Conservation (phyloP, 1,140 invertebrate genomes). For the Papilio xuthus region DNA sequence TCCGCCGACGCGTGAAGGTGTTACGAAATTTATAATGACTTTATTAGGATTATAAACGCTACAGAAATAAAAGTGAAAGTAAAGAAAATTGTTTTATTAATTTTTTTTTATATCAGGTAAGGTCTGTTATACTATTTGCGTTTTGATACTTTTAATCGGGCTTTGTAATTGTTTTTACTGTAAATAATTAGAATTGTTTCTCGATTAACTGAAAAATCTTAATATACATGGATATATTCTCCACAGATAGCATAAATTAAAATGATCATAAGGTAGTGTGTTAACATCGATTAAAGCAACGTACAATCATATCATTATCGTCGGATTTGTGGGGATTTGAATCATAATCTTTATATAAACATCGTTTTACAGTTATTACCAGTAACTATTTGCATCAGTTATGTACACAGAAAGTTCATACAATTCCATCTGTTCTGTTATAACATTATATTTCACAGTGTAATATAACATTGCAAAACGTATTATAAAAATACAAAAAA, state of each 20-base stretch:
- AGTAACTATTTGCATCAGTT: background rate
- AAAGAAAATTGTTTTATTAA: background rate
- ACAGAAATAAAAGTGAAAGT: background rate
- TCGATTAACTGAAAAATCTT: background rate
- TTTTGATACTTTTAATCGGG: no score
- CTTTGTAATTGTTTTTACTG: background rate
- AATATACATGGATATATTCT: background rate
- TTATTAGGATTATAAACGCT: slow-evolving; percentile 1
- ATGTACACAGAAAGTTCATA: background rate
- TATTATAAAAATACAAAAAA: background rate
- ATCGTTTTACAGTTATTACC: slow-evolving; percentile 1
- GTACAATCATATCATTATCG: background rate
- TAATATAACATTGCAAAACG: background rate
- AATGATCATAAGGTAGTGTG: background rate
- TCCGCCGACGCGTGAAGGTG: background rate
- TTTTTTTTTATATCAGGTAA: no score
- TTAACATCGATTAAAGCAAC: slow-evolving; percentile 1
- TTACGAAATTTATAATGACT: background rate
- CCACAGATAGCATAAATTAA: background rate
- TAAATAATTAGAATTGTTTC: background rate
- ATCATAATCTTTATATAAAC: background rate
- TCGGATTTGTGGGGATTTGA: background rate
- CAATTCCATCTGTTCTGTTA: background rate
- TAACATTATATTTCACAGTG: background rate
- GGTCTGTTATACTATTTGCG: no score